phyloP scores from a whole-genome alignment of 2,888 invertebrate genomes.

The Hymenopus coronatus region DNA sequence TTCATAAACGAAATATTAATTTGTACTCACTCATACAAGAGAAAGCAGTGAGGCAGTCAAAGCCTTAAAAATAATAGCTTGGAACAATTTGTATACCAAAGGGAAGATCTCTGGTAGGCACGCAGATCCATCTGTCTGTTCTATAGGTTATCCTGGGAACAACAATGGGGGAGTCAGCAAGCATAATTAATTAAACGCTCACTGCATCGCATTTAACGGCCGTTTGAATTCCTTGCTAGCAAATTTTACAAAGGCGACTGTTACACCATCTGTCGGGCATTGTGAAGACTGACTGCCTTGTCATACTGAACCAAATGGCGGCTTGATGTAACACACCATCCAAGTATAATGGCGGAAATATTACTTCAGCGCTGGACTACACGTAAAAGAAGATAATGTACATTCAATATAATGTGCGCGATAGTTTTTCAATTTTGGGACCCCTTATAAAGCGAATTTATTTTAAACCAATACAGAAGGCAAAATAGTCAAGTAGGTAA shows the following conservation, averaged over 20 bases:
- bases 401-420: background rate
- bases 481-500: too few species aligned
- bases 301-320: background rate
- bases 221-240: background rate
- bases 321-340: background rate
- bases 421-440: too few species aligned
- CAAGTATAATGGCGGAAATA: background rate
- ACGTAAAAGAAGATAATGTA: background rate
- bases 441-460: too few species aligned
- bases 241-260: background rate
- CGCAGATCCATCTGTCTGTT: background rate
- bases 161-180: background rate
- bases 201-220: background rate
- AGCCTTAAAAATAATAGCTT: background rate
- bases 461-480: too few species aligned
- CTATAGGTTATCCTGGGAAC: background rate
- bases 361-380: background rate
- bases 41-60: background rate
- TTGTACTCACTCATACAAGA: background rate
- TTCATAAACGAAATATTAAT: background rate
- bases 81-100: background rate
- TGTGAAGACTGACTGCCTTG: background rate
- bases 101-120: background rate
- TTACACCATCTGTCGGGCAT: background rate
- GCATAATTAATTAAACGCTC: background rate